Conservation (phyloP, 2,797 vertebrate species). For the Pitangus sulphuratus region DNA sequence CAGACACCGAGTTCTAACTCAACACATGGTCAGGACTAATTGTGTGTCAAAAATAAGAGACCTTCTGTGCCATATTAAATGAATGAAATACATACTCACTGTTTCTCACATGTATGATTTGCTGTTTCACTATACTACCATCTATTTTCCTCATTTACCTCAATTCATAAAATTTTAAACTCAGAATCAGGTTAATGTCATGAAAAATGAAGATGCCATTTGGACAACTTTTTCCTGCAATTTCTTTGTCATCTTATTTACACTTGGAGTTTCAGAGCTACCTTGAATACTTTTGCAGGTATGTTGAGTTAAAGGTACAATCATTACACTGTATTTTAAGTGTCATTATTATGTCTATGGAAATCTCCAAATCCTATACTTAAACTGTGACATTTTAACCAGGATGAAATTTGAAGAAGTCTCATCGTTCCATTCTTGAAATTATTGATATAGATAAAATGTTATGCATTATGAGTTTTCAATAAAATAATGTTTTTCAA, state of each 20-base stretch:
- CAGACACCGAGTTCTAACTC: background rate
- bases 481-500: background rate
- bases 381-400: background rate
- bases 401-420: background rate
- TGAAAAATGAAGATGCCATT: background rate
- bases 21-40: background rate
- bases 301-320: background rate
- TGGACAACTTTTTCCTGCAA: background rate
- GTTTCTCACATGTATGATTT: background rate
- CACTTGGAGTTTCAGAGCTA: background rate
- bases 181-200: background rate
- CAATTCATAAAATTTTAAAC: background rate
- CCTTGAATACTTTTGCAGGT: background rate
- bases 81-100: background rate
- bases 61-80: background rate
- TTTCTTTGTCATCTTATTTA: background rate
- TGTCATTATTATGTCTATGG: background rate
- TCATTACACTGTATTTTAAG: background rate
- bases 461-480: background rate
- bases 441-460: background rate
- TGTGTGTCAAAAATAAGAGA: background rate
- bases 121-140: background rate
- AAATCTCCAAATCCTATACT: background rate
- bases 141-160: background rate
- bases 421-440: background rate